These are phyloP conservation scores for Tipula vernalis DNA, from an alignment of 2,888 invertebrate species.

Conservation along the genomic window DNA sequence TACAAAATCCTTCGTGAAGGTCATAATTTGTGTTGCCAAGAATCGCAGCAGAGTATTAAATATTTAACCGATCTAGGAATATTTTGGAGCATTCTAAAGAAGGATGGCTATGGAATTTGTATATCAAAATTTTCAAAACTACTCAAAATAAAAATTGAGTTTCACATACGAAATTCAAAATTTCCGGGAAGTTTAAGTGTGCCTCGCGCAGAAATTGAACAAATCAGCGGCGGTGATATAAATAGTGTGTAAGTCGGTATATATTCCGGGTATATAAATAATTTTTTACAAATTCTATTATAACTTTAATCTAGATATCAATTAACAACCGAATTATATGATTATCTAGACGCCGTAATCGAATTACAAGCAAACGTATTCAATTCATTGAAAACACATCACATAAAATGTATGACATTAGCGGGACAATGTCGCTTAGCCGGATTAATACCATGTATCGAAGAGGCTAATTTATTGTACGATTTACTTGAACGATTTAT, in stretches of 20 bases:
- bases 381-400: constrained; percentile 36
- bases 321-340: constrained; percentile 93
- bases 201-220: constrained; percentile 70
- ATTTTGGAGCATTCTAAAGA: constrained; percentile 77
- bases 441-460: constrained; percentile 86
- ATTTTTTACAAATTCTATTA: constrained; percentile 11
- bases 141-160: constrained; percentile 79
- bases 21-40: constrained; percentile 72
- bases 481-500: constrained; percentile 93
- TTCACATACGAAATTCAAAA: constrained; percentile 84
- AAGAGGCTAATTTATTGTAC: constrained; percentile 93
- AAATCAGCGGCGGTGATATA: constrained; percentile 82
- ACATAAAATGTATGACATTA: constrained; percentile 93
- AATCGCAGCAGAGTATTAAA: constrained; percentile 68
- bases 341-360: constrained; percentile 94
- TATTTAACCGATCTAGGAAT: constrained; percentile 80
- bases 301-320: constrained; percentile 56
- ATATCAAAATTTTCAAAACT: constrained; percentile 80
- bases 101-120: constrained; percentile 85
- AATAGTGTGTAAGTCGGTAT: constrained; percentile 65
- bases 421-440: constrained; percentile 94
- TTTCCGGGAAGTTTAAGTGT: constrained; percentile 88
- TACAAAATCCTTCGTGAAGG: constrained; percentile 95
- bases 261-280: background rate
- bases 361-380: constrained; percentile 58